A percentile compares a stretch with the other conserved stretches of the same genome.
These are phyloP conservation scores for Acanthosoma haemorrhoidale DNA, from an alignment of 2,888 invertebrate genomes.

Conservation along the genomic window DNA sequence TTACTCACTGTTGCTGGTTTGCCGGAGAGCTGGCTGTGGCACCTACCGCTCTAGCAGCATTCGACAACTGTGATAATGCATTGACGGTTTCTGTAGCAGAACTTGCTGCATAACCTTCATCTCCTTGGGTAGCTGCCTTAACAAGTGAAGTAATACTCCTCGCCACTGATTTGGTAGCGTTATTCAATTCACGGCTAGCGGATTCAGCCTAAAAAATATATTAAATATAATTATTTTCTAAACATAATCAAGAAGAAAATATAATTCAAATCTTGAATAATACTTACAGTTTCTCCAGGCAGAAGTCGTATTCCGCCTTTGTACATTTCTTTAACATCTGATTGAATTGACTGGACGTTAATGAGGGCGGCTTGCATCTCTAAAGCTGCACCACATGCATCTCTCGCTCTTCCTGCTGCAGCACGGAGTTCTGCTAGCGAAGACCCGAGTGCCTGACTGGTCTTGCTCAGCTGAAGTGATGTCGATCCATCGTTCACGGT, in stretches of 20 bases:
- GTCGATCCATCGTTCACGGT: constrained; percentile 73
- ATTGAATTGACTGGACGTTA: constrained; percentile 70
- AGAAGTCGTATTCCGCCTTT: constrained; percentile 70
- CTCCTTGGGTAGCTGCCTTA: constrained; percentile 76
- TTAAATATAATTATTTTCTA: neutral
- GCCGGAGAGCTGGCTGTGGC: constrained; percentile 49
- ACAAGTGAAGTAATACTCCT: constrained; percentile 79
- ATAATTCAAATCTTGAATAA: neutral
- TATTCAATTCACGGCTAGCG: constrained; percentile 55
- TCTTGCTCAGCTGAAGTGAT: constrained; percentile 65
- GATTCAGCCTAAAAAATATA: constrained; percentile 50
- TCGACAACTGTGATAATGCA: constrained; percentile 65
- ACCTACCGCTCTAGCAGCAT: constrained; percentile 71
- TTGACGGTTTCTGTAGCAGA: constrained; percentile 77
- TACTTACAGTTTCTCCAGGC: constrained; percentile 71
- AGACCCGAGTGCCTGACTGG: constrained; percentile 62
- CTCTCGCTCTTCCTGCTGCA: constrained; percentile 57
- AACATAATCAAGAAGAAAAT: neutral
- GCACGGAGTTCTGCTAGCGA: constrained; percentile 61
- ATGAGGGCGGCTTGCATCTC: constrained; percentile 84
- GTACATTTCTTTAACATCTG: constrained; percentile 75
- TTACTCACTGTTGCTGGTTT: constrained; percentile 29
- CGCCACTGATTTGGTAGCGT: constrained; percentile 69
- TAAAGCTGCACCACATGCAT: constrained; percentile 68
- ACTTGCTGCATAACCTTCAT: constrained; percentile 71